Percentiles rank a stretch among this genome's conserved stretches.
These are phyloP conservation scores for Bombyx mandarina DNA, from an alignment of 1,140 invertebrate species.

Conservation along the genomic window DNA sequence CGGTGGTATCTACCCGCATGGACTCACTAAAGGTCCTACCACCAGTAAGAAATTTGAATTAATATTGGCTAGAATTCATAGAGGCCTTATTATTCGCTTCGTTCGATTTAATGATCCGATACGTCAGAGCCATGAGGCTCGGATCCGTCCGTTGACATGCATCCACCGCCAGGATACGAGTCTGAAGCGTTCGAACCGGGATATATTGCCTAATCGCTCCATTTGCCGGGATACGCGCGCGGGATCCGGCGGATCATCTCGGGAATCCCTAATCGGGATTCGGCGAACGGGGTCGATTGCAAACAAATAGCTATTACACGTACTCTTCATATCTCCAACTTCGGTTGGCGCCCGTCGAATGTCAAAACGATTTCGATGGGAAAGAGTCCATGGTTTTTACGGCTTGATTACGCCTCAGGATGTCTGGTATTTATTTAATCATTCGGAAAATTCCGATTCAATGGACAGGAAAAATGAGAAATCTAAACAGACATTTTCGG, in stretches of 20 bases:
- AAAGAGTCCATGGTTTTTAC: slow-evolving; percentile 8
- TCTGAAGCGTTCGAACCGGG: slow-evolving; percentile 20
- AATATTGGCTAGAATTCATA: too few relatives aligned
- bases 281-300: slow-evolving; percentile 33
- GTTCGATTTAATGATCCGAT: too few relatives aligned
- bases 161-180: slow-evolving; percentile 6
- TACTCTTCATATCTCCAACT: slow-evolving; percentile 4
- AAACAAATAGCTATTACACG: slow-evolving; percentile 42
- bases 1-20: too few relatives aligned
- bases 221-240: slow-evolving; percentile 23
- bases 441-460: slow-evolving; percentile 1
- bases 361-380: neutral
- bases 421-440: slow-evolving; percentile 4
- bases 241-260: slow-evolving; percentile 25
- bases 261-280: slow-evolving; percentile 49
- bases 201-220: slow-evolving; percentile 28
- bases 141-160: slow-evolving; percentile 2
- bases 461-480: slow-evolving; percentile 1
- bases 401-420: slow-evolving; percentile 5
- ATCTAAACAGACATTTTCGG: slow-evolving; percentile 2
- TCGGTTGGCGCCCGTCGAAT: neutral
- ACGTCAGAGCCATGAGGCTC: neutral
- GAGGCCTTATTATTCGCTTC: too few relatives aligned
- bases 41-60: too few relatives aligned
- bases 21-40: too few relatives aligned